These are phyloP conservation scores for Lepus oiostolus DNA, from an alignment of 2,797 vertebrate species.

Conservation along the genomic window DNA sequence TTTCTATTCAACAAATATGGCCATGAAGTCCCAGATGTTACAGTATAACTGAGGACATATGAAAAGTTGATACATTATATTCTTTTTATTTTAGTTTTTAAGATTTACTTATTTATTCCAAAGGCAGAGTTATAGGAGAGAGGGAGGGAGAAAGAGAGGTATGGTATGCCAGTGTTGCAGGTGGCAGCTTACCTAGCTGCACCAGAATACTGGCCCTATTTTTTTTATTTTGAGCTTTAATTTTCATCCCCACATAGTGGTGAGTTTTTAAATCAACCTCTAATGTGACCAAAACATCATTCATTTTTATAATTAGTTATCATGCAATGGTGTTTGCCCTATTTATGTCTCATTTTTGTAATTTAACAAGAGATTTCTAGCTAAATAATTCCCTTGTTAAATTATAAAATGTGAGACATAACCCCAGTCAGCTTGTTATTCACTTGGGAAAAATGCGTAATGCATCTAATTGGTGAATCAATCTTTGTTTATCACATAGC, in stretches of 20 bases:
- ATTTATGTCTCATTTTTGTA: slow-evolving; percentile 71
- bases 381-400: slow-evolving; percentile 26
- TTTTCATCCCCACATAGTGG: background rate
- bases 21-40: background rate
- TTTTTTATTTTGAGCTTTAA: background rate
- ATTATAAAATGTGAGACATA: too few species aligned
- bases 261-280: slow-evolving; percentile 46
- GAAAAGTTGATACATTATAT: background rate
- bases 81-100: background rate
- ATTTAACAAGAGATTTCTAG: slow-evolving; percentile 68
- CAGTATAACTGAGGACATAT: background rate
- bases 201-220: too few species aligned
- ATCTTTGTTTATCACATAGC: slow-evolving; percentile 58
- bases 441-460: slow-evolving; percentile 77
- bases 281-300: slow-evolving; percentile 67
- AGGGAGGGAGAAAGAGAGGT: too few species aligned
- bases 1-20: background rate
- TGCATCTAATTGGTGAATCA: slow-evolving; percentile 60
- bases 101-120: too few species aligned
- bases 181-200: too few species aligned
- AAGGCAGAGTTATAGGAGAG: too few species aligned
- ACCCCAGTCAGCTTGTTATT: slow-evolving; percentile 68
- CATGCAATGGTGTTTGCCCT: slow-evolving; percentile 58
- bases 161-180: too few species aligned
- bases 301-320: slow-evolving; percentile 65